Evolutionary conservation across 2,113 vertebrate genomes (phyloP), one percentile per base, ranked within the genome.

Genomic region (Tachuris rubrigastra): DNA sequence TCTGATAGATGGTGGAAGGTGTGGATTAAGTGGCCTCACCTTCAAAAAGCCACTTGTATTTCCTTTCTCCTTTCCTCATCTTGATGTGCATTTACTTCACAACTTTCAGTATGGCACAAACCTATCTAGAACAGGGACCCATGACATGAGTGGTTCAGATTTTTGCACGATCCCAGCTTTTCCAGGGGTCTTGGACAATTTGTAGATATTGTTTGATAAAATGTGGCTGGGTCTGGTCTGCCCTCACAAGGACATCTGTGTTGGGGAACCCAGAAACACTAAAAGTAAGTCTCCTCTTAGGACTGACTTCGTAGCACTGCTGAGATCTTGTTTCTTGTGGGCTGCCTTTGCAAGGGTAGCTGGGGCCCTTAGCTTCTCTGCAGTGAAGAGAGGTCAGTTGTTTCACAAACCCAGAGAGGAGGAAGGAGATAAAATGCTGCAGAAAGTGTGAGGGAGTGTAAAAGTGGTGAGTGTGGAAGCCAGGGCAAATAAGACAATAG

Each of bases 341-440:
- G 5, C 19, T 33, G 18, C 27, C 14, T 14, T 65, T 82, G 18
- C 22, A 53, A 80, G 28, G 15, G 31, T 3, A 1, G 5, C 21
- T 17, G 31, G 1, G 30, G 10, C 17, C 20, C 37, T 71, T n/a
- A 47, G 11, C 28, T 68, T 60, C 35, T 56, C 39, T 80, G 14
- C 14, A 10, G 2, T 22, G 33, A 68, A 75, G 41, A 62, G 17
- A 59, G 19, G 30, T 39, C 39, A 75, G 10, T 10, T 5, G 1
- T 89, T 78, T 2, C 1, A 52, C 4, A 79, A 31, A 67, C 2
- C 2, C 0, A 22, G 39, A 55, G 27, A 8, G 0, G 1, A 41
- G 24, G 18, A 62, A 77, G 17, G 37, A 90, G n/a, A 65, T 13
- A 58, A 0, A 4, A 5, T 50, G n/a, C 46, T 77, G 33, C 10